Evolutionary conservation across 2,797 vertebrate genomes (phyloP).

Genomic region (Lateolabrax maculatus): DNA sequence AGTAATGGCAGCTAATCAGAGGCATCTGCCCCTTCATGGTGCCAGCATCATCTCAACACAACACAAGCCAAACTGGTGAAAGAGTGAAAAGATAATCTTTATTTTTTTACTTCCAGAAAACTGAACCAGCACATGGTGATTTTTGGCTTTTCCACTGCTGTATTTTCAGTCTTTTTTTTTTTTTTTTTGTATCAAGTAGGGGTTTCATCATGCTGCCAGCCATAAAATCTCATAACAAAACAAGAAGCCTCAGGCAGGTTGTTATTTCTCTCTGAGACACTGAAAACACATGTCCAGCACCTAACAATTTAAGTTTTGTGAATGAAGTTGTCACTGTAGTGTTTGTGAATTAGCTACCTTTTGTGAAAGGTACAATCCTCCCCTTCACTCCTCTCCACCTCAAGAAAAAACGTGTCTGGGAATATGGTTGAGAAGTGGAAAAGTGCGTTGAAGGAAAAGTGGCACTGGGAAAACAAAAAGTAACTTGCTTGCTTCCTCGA

Average conservation of each 20-base stretch:
- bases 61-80: conserved; percentile 55
- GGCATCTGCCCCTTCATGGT: conserved; percentile 69
- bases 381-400: conserved; percentile 18
- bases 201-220: conserved; percentile 16
- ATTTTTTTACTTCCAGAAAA: conserved; percentile 35
- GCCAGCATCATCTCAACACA: conserved; percentile 61
- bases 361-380: conserved; percentile 20
- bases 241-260: conserved; percentile 35
- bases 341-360: conserved; percentile 36
- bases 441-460: conserved; percentile 34
- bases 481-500: conserved; percentile 13
- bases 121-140: conserved; percentile 47
- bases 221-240: conserved; percentile 41
- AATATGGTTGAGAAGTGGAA: conserved; percentile 35
- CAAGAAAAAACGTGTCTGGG: conserved; percentile 28
- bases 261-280: conserved; percentile 26
- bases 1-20: conserved; percentile 77
- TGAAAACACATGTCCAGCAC: conserved; percentile 50
- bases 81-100: conserved; percentile 21
- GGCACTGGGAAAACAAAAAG: conserved; percentile 2
- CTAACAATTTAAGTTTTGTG: conserved; percentile 41
- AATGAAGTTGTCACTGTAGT: conserved; percentile 30
- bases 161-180: conserved; percentile 14
- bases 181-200: conserved; percentile 17
- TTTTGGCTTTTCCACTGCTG: conserved; percentile 37